Evolutionary conservation across 2,113 vertebrate species (phyloP).

Genomic region (Pseudorectes ferrugineus): DNA sequence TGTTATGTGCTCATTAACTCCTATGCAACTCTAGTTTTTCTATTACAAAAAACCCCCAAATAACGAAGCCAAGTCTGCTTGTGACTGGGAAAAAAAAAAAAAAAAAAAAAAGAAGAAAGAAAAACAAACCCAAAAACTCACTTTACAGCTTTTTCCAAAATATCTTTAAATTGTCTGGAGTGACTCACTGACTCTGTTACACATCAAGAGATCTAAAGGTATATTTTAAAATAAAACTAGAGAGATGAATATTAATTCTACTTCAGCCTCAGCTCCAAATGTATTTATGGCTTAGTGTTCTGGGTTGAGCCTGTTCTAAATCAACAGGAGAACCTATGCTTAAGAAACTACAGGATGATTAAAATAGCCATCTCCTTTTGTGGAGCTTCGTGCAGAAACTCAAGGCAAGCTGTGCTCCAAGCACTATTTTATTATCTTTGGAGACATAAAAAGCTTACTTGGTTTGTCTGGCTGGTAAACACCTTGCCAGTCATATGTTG

Average conservation of each 20-base stretch:
- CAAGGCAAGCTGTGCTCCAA: not conserved
- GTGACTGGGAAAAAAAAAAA: not conserved
- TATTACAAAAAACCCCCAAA: not conserved
- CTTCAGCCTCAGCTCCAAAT: not conserved
- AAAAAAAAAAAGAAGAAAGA: not conserved
- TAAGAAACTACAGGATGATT: not conserved
- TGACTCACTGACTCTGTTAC: not conserved
- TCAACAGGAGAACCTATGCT: slow-evolving; percentile 54
- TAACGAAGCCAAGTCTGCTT: not conserved
- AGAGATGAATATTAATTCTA: not conserved
- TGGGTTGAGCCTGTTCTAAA: slow-evolving; percentile 43
- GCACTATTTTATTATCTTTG: slow-evolving; percentile 31
- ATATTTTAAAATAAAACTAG: slow-evolving; percentile 31
- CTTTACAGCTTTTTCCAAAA: slow-evolving; percentile 38
- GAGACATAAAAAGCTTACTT: not conserved
- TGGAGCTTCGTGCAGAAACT: not conserved
- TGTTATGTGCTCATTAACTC: not conserved
- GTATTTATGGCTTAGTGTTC: slow-evolving; percentile 51
- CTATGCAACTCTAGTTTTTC: not conserved
- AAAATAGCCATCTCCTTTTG: slow-evolving; percentile 45
- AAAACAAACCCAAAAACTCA: not conserved
- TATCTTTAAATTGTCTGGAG: slow-evolving; percentile 21
- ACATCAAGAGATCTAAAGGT: not conserved
- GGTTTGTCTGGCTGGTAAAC: slow-evolving; percentile 4
- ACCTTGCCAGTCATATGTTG: not conserved